Evolutionary conservation across 1,140 invertebrate genomes (phyloP).

Genomic region (Anagrus nilaparvatae): DNA sequence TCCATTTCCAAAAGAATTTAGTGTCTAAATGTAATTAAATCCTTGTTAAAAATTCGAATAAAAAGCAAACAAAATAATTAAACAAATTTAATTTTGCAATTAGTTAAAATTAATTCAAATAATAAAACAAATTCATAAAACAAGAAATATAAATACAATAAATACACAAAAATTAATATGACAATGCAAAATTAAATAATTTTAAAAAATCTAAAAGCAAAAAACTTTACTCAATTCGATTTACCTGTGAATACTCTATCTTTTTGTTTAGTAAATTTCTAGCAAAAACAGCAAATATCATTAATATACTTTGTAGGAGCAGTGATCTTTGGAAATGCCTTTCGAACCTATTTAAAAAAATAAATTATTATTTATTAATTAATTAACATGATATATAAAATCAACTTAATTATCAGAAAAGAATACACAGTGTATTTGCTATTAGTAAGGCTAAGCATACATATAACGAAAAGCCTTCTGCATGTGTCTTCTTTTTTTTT

Average conservation of each 20-base stretch:
- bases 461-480: slow-evolving; percentile 92
- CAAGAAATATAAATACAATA: neutral
- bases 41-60: slow-evolving; percentile 17
- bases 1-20: slow-evolving; percentile 98
- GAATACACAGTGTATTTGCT: slow-evolving; percentile 91
- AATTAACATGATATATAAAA: neutral
- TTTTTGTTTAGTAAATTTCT: slow-evolving; percentile 75
- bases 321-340: slow-evolving; percentile 91
- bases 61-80: slow-evolving; percentile 4
- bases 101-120: slow-evolving; percentile 2
- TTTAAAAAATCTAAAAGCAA: neutral
- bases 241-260: slow-evolving; percentile 80
- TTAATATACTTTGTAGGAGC: slow-evolving; percentile 92
- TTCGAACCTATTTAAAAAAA: slow-evolving; percentile 76
- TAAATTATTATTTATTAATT: neutral
- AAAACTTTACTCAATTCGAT: too few species aligned
- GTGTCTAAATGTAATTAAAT: slow-evolving; percentile 71
- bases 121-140: too few species aligned
- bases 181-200: neutral
- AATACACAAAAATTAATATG: too few species aligned
- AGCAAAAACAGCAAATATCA: slow-evolving; percentile 92
- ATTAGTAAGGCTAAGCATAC: slow-evolving; percentile 91
- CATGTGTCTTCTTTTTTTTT: slow-evolving; percentile 76
- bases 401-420: slow-evolving; percentile 83
- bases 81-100: too few species aligned